Base-by-base conservation (phyloP, 2,797 vertebrate genomes). In the Hybognathus amarus region DNA sequence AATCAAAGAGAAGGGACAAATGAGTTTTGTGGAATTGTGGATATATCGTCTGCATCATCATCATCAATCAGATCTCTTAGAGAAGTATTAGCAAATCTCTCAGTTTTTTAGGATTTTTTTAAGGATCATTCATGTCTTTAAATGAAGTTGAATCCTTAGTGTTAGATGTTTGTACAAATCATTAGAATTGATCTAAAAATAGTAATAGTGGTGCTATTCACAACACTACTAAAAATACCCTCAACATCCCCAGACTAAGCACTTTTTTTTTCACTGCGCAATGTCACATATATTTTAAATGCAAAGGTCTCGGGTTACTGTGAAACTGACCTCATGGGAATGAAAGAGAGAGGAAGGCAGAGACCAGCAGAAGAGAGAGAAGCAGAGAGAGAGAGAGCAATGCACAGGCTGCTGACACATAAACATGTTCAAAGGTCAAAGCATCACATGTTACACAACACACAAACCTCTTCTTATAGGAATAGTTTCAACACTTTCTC, bases 241-340 rank as follows among this genome's bases (percentile, higher is more conserved):
- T 71, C 83, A 85, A 87, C 85, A 91, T 89, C 80, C 83, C 88
- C 85, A 52, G 84, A 88, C 91, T 89, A 90, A 88, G 90, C 89
- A 91, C n/a, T n/a, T 80, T 87, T 90, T 83, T 83, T 83, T 63
- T 81, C 84, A 79, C 86, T 85, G 90, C 89, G 91, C 90, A 92
- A 91, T 91, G 91, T 92, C 92, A 92, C 87, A 89, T 75, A 83
- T 90, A 91, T 92, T 94, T 91, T 93, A 91, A 93, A 88, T 83
- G 89, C 83, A 84, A 87, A 86, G 75, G 89, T 77, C 81, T 88
- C 33, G 15, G 78, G 83, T 88, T 88, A 84, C 87, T 73, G 56
- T 74, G 73, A 79, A 69, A 73, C 78, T 63, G 85, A 87, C 54
- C 83, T 83, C 78, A 80, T 61, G n/a, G 54, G 80, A 81, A 27